Evolutionary conservation across 2,888 invertebrate genomes (phyloP).

Genomic region (Marasmarcha lunaedactyla): DNA sequence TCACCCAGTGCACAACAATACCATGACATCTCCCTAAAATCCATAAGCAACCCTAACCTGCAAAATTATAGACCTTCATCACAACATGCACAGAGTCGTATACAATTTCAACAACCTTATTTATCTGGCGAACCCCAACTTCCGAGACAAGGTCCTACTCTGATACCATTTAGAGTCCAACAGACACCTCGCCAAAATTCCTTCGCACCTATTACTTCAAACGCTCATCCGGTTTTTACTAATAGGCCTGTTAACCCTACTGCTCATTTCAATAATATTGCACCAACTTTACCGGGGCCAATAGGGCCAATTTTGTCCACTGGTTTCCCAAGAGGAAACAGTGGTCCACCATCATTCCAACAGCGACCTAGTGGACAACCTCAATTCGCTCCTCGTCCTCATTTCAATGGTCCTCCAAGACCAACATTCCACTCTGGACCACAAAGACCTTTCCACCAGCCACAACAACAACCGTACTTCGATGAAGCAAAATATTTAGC

Average conservation of each 20-base stretch:
- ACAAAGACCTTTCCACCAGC: slow-evolving; percentile 63
- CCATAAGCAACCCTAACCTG: slow-evolving; percentile 7
- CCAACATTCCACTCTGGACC: slow-evolving; percentile 59
- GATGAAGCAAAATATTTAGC: slow-evolving; percentile 64
- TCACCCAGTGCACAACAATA: slow-evolving; percentile 31
- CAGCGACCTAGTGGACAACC: slow-evolving; percentile 37
- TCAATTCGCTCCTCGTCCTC: slow-evolving; percentile 37
- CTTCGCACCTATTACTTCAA: slow-evolving; percentile 37
- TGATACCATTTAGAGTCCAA: slow-evolving; percentile 46
- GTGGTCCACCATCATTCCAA: slow-evolving; percentile 36
- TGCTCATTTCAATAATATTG: slow-evolving; percentile 29
- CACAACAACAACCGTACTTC: slow-evolving; percentile 45
- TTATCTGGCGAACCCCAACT: slow-evolving; percentile 51
- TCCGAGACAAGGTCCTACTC: slow-evolving; percentile 50
- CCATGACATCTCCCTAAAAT: slow-evolving; percentile 13
- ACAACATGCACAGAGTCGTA: slow-evolving; percentile 51
- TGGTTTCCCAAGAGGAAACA: slow-evolving; percentile 39
- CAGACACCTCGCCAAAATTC: slow-evolving; percentile 36
- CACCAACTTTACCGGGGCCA: slow-evolving; percentile 44
- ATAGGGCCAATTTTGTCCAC: slow-evolving; percentile 36
- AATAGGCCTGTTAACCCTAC: slow-evolving; percentile 36
- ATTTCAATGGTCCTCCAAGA: slow-evolving; percentile 52
- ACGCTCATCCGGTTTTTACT: slow-evolving; percentile 33
- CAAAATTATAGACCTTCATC: slow-evolving; percentile 35
- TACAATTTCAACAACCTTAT: slow-evolving; percentile 57